These are phyloP conservation scores for Sisyra terminalis DNA, from an alignment of 2,888 invertebrate species.

Conservation along the genomic window DNA sequence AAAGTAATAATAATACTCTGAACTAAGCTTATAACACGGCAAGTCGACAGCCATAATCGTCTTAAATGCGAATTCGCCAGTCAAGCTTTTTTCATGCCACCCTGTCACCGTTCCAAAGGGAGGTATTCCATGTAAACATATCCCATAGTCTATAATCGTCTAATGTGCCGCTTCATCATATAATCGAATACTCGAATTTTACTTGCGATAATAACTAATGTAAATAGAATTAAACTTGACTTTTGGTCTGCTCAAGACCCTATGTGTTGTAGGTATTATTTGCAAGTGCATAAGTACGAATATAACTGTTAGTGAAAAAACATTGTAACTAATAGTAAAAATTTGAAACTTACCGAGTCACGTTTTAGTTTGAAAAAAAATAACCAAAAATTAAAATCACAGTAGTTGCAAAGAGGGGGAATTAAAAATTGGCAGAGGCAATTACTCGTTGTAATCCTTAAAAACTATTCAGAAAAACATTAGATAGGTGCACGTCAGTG, in stretches of 20 bases:
- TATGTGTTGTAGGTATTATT: not conserved
- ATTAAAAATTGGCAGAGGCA: no score
- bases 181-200: not conserved
- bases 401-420: no score
- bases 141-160: slow-evolving; percentile 3
- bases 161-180: no score
- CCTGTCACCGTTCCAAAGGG: slow-evolving; percentile 8
- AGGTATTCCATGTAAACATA: slow-evolving; percentile 4
- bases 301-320: no score
- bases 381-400: no score
- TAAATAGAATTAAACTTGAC: slow-evolving; percentile 7
- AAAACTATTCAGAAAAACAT: no score
- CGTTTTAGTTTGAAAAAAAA: no score
- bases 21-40: slow-evolving; percentile 14
- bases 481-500: no score
- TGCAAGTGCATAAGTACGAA: no score
- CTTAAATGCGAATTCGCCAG: slow-evolving; percentile 26
- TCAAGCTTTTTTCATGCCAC: slow-evolving; percentile 23
- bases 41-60: slow-evolving; percentile 20
- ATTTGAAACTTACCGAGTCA: no score
- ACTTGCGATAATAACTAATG: slow-evolving; percentile 7
- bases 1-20: slow-evolving; percentile 29
- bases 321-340: no score
- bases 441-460: no score
- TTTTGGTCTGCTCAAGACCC: not conserved